Evolutionary conservation across 2,888 invertebrate species (phyloP), one percentile per base, ranked within the genome.

Genomic region (Lasioglossum pauxillum): DNA sequence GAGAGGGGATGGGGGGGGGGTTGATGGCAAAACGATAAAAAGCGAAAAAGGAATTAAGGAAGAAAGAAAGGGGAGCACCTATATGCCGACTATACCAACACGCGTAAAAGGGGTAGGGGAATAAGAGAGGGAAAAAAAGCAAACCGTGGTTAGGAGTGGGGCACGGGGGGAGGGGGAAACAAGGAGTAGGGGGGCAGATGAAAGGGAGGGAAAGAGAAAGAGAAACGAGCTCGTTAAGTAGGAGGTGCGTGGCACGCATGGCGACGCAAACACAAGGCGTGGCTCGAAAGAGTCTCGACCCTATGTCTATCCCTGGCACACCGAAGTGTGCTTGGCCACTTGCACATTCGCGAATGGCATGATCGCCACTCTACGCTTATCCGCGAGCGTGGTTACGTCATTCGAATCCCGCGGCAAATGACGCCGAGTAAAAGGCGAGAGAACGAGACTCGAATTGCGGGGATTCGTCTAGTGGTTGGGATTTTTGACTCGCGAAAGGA

Each of bases 221-320:
- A 35, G 53, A 85, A 91, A 90, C 86, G 90, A 91, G 88, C 91
- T 93, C 87, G 93, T 93, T 92, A 93, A 93, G 94, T 93, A 92
- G 93, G 93, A 93, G 94, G 94, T 93, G 93, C 93, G 94, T 93
- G 94, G 92, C 93, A 94, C 93, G 94, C 94, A 94, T 94, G 93
- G 94, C 94, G 93, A 93, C 94, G 93, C 92, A 93, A 94, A 94
- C 90, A 93, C 92, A 92, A 94, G 94, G 94, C 94, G 94, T 94
- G 94, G 94, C 92, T 92, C 91, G 88, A 92, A 91, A 91, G 89
- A 90, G 91, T 87, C 89, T 90, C 90, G 88, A 90, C 92, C 91
- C 90, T 87, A 73, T 79, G 78, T 80, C 77, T 83, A 82, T 83
- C 88, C 85, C 78, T 84, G 88, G 72, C 79, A 69, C 80, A 53